Evolutionary conservation across 2,113 vertebrate species (phyloP).

Genomic region (Hydrochoerus hydrochaeris): DNA sequence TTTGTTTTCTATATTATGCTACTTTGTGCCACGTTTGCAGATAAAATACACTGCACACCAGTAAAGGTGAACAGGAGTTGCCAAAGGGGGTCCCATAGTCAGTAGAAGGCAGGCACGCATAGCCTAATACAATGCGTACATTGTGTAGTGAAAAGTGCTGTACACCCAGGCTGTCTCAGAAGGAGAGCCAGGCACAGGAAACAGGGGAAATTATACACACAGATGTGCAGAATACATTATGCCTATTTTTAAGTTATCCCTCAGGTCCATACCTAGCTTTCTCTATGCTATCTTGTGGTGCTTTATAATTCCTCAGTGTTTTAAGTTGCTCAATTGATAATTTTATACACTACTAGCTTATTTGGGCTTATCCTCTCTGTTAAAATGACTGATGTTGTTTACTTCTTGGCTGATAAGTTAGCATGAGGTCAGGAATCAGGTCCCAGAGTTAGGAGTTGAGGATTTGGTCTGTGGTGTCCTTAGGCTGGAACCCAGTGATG

Average conservation of each 20-base stretch:
- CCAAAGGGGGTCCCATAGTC: not conserved
- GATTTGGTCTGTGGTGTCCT: not conserved
- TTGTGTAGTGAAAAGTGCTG: not conserved
- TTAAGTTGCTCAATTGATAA: not conserved
- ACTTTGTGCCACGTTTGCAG: not conserved
- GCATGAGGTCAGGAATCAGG: not conserved
- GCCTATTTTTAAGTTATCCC: not conserved
- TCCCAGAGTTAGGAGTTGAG: not conserved
- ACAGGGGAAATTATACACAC: not conserved
- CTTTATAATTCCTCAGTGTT: not conserved
- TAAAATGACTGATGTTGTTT: not conserved
- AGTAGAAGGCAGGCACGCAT: not conserved
- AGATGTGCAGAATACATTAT: not conserved
- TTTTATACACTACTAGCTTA: not conserved
- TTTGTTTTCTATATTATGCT: not conserved
- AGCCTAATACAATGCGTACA: not conserved
- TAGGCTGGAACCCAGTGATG: not conserved
- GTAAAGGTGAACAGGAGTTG: not conserved
- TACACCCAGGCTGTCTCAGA: not conserved
- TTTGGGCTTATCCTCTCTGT: not conserved
- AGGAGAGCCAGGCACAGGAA: not conserved
- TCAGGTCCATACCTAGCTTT: not conserved
- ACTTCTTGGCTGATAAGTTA: not conserved
- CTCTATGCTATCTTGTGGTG: not conserved
- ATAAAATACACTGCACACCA: not conserved